Evolutionary conservation across 1,140 invertebrate genomes (phyloP), one percentile per base, ranked within the genome.

Genomic region (Bemisia tabaci): DNA sequence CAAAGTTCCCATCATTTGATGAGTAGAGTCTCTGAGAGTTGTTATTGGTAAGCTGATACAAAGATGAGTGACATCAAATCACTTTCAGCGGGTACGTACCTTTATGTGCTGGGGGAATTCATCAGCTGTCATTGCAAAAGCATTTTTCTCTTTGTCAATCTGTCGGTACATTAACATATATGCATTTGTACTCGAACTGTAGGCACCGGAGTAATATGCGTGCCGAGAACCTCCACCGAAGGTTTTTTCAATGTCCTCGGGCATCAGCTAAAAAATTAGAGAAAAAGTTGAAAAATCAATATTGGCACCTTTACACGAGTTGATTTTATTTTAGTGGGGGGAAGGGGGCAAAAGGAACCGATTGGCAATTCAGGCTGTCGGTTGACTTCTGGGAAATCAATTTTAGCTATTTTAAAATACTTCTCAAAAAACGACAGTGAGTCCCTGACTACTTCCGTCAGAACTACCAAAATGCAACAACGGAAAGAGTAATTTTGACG

Each of bases 111-210:
- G 77, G 11, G 90, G 90, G 76, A 94, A 90, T 60, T 90, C 82
- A 39, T 85, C 83, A 17, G 80, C 77, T 68, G 81, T 79, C 74
- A 90, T 87, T 22, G 86, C 85, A 63, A 82, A 76, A 74, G 80
- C 79, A 80, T 93, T 94, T 59, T 82, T 77, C 61, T 83, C 76
- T 65, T 82, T 81, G 78, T 93, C 87, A 62, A 92, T 87, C 77
- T 91, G 87, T 67, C 93, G 78, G 73, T 95, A 95, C 88, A 94
- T 92, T 23, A 95, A 80, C 91, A 95, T 95, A 72, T 95, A 95
- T 0, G 92, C 92, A 79, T 94, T 95, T 59, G 91, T 92, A 73
- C 90, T 93, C 68, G 88, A 91, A 71, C 82, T 86, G 72, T 88
- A 91, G 23, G 84, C 84, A 63, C 83, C 84, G 39, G 85, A 89